A percentile compares a stretch with the other conserved stretches of the same genome.
Evolutionary conservation across 2,797 vertebrate genomes (phyloP).

Genomic region (Dryobates pubescens): DNA sequence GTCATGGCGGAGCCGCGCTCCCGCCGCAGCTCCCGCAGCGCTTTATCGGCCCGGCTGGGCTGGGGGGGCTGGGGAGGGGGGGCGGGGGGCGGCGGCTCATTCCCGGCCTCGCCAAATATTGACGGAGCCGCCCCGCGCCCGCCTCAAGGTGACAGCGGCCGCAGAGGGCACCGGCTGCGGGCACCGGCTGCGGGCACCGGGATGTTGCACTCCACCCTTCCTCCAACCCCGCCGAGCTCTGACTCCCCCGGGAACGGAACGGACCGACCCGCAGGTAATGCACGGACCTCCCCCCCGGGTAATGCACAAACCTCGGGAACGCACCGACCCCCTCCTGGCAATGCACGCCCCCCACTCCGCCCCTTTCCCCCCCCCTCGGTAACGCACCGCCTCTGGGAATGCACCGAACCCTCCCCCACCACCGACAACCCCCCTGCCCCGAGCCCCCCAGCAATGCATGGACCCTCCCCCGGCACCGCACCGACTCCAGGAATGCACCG

Average conservation of each 20-base stretch:
- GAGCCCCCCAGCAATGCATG: not conserved
- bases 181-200: not conserved
- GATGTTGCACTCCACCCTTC: not conserved
- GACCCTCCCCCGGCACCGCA: not conserved
- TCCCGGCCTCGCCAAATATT: constrained; percentile 52
- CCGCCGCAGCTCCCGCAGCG: constrained; percentile 7
- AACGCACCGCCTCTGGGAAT: too few relatives aligned
- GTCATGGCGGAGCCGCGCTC: constrained; percentile 32
- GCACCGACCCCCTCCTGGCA: not conserved
- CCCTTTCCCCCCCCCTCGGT: too few relatives aligned
- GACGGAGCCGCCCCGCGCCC: constrained; percentile 18
- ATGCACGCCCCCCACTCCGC: too few relatives aligned
- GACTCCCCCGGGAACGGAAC: not conserved
- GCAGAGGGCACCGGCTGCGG: constrained; percentile 12
- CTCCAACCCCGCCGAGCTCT: not conserved
- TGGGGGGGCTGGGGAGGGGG: too few relatives aligned
- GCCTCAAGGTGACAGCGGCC: constrained; percentile 19
- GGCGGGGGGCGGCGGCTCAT: constrained; percentile 6
- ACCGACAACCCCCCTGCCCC: too few relatives aligned
- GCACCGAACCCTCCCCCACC: too few relatives aligned
- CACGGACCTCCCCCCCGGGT: not conserved
- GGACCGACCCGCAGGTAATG: too few relatives aligned
- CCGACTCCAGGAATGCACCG: not conserved
- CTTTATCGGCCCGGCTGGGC: not conserved
- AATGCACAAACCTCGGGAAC: not conserved